These are phyloP conservation scores for Sinopyrophorus schimmeli DNA, from an alignment of 2,888 invertebrate species.

Conservation along the genomic window DNA sequence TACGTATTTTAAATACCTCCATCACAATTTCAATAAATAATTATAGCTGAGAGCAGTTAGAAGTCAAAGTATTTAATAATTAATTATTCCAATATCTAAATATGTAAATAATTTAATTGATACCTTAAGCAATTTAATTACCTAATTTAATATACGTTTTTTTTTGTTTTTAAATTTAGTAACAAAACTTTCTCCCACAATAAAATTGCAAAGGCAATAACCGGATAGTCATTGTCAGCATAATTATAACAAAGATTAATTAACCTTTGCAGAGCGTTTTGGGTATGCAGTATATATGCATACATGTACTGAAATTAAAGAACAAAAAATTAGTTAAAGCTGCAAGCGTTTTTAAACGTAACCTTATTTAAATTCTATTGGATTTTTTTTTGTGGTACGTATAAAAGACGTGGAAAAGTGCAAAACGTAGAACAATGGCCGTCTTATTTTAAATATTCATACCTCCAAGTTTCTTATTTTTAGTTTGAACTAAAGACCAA, in stretches of 20 bases:
- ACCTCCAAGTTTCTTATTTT: neutral
- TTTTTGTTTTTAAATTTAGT: too few relatives aligned
- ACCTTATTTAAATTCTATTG: slow-evolving; percentile 5
- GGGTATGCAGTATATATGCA: slow-evolving; percentile 3
- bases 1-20: too few relatives aligned
- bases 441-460: slow-evolving; percentile 1
- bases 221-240: slow-evolving; percentile 8
- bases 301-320: neutral
- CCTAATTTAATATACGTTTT: too few relatives aligned
- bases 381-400: neutral
- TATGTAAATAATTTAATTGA: too few relatives aligned
- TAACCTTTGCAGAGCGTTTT: slow-evolving; percentile 10
- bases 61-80: too few relatives aligned
- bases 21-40: too few relatives aligned
- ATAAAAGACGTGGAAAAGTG: slow-evolving; percentile 7
- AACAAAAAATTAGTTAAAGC: slow-evolving; percentile 5
- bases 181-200: slow-evolving; percentile 1
- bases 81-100: too few relatives aligned
- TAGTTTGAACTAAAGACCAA: neutral
- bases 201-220: neutral
- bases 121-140: too few relatives aligned
- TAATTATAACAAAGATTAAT: slow-evolving; percentile 13
- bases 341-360: slow-evolving; percentile 1
- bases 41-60: too few relatives aligned
- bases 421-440: slow-evolving; percentile 5